Conservation (phyloP, 2,113 vertebrate genomes). For the Carettochelys insculpta region DNA sequence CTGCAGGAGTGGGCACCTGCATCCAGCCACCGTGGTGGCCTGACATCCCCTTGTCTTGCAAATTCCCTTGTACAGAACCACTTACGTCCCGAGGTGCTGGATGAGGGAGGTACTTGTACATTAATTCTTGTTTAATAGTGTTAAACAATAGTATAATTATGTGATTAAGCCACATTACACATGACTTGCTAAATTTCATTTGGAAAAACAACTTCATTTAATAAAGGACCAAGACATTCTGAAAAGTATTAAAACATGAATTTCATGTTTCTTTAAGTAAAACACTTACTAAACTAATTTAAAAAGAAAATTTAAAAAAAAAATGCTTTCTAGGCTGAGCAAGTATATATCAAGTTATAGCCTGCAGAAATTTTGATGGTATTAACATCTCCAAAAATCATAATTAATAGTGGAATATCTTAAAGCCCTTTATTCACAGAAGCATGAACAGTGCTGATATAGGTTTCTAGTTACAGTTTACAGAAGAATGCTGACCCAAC, state of each 20-base stretch:
- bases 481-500: background rate
- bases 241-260: background rate
- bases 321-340: background rate
- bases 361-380: background rate
- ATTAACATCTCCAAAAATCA: slow-evolving; percentile 13
- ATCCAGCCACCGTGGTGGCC: no score
- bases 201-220: background rate
- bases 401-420: background rate
- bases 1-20: no score
- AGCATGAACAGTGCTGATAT: background rate
- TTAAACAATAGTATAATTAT: background rate
- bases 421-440: background rate
- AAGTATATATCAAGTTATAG: background rate
- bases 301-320: background rate
- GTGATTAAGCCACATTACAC: background rate
- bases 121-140: background rate
- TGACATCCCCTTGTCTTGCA: no score
- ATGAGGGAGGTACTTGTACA: no score
- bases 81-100: no score
- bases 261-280: background rate
- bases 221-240: background rate
- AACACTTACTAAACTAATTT: background rate
- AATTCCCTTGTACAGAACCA: no score
- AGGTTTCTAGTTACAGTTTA: background rate
- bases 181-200: background rate